Evolutionary conservation across 1,140 invertebrate genomes (phyloP), one percentile per base, ranked within the genome.

Genomic region (Magallana ariakensis): DNA sequence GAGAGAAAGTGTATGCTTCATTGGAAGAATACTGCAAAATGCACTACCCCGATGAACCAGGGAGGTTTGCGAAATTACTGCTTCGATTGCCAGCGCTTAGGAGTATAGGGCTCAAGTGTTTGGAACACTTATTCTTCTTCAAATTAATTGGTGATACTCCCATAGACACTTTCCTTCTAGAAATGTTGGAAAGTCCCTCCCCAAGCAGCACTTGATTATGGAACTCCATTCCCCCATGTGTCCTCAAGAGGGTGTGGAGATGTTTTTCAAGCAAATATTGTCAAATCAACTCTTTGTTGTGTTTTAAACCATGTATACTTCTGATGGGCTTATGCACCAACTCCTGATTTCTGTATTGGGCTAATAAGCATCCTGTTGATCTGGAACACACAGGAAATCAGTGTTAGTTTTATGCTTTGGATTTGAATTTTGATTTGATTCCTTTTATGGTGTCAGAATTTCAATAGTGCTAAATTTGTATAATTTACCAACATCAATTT

Each of bases 121-220:
- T 98, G 91, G 98, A 99, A 94, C 97, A 99, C 95, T 95, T 99
- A 70, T 99, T 99, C 95, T 98, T 98, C 95, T 98, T 98, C 95
- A 97, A 97, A 93, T 95, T 99, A 60, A 97, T 98, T 89, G 95
- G 94, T 54, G 94, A 95, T 88, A 95, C 94, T 9, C 94, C 95
- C 1, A 95, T 95, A 88, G 95, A 95, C 88, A 94, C 93, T 80
- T 95, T 96, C 91, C 92, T 96, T 8, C 93, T 95, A 93, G 95
- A 95, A 87, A 95, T 95, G 97, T 96, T 95, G 58, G 97, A 98
- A 90, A 96, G 91, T 15, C 93, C 92, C 1, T 84, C 82, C 56
- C 82, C 82, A 13, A 75, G 66, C 66, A 75, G 66, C 22, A 75
- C 66, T 22, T 75, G 66, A 75, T 75, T 9, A 75, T 19, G 66